Base-by-base conservation (phyloP, 1,140 invertebrate species). In the Ectropis grisescens region DNA sequence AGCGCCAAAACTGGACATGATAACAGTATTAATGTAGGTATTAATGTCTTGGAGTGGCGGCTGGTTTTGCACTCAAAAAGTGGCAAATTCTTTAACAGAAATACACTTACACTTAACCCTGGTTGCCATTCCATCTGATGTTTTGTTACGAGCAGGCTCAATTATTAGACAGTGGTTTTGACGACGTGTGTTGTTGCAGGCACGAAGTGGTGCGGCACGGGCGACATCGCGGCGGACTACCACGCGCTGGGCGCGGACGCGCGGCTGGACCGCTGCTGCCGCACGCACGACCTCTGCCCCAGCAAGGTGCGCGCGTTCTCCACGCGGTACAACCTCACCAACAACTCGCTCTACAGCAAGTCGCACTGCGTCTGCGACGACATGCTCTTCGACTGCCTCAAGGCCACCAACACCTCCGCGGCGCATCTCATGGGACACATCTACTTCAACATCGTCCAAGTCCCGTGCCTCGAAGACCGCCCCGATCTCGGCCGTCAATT, bases 161-260 rank as follows among this genome's bases (percentile, higher is more conserved):
- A n/a, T n/a, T n/a, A n/a, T n/a, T n/a, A n/a, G n/a, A 19, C 16
- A 19, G 16, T 19, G 16, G 16, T 19, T 19, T 8, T 19, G n/a
- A n/a, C n/a, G n/a, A n/a, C n/a, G n/a, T n/a, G 3, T 25, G n/a
- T 36, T 23, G 6, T 83, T 81, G 2, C 52, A 95, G 93, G 93
- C 25, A 95, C 93, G 25, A 94, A 94, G 74, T 95, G 93, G 93
- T 95, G 93, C 58, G 93, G 93, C 1, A 89, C 90, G 0, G 93
- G 93, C 1, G 93, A 95, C 60, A 88, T 94, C 35, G 93, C 93
- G 1, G 80, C 85, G n/a, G 86, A 87, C 50, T 95, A 94, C 72
- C 90, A 90, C 65, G 92, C 95, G 67, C 82, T 95, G 28, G 93
- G 93, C 12, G 70, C 83, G 0, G 87, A 91, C 50, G 76, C 84